Evolutionary conservation across 2,888 invertebrate genomes (phyloP), one percentile per base, ranked within the genome.

Genomic region (Allophyes oxyacanthae): DNA sequence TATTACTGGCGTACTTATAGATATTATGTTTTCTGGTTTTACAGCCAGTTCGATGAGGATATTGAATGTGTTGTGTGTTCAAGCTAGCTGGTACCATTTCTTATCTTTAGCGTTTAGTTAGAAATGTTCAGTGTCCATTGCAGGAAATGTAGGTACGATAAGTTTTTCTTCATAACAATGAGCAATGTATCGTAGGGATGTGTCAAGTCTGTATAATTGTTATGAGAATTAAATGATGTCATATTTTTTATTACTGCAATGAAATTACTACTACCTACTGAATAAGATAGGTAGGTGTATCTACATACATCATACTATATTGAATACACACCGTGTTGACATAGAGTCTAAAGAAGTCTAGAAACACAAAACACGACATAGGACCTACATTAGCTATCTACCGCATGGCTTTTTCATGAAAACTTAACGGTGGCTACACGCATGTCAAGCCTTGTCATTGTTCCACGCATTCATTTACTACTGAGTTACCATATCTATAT

Each of bases 131-230:
- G n/a, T 41, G 9, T 59, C n/a, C 8, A 53, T 34, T 37, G 20
- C 36, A 44, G 44, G 34, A 49, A 54, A 49, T 64, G 14, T 48
- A 20, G 20, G 20, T 20, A 26, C 13, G n/a, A 32, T 11, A 8
- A 44, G 4, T 1, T 41, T 20, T 40, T 53, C 48, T 33, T 36
- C 30, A 13, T 15, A 34, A 20, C 30, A 20, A 36, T n/a, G 64
- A 43, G 33, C 13, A 9, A 8, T 28, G 33, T 40, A 25, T 42
- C 11, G 25, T 14, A 38, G 32, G 30, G n/a, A n/a, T 33, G 32
- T 51, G 34, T 44, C 26, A 11, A 36, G 6, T 63, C 42, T 58
- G 46, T n/a, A 41, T 44, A 57, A 25, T 15, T 34, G 26, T 28
- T 15, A 34, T 40, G 26, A 32, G 26, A 25, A 44, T 41, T 62